Conservation (phyloP, 1,140 invertebrate species). For the Tetraneura akinire region DNA sequence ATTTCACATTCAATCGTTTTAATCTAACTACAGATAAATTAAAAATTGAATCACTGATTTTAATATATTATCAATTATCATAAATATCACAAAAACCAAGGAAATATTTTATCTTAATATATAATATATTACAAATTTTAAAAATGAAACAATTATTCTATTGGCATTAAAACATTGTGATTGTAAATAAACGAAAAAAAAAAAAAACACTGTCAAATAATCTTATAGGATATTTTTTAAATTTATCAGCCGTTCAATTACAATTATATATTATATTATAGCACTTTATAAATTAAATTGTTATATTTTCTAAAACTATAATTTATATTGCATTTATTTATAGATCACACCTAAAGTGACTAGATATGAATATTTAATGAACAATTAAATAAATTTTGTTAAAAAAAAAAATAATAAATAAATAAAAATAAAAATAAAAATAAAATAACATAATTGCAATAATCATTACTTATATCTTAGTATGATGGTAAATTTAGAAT, state of each 20-base stretch:
- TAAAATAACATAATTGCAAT: constrained; percentile 27
- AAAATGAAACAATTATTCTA: not conserved
- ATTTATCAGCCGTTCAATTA: constrained; percentile 40
- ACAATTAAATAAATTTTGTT: constrained; percentile 29
- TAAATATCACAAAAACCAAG: constrained; percentile 34
- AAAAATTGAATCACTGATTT: constrained; percentile 31
- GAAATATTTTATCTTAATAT: constrained; percentile 9
- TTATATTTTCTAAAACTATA: constrained; percentile 14
- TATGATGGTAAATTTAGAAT: constrained; percentile 26
- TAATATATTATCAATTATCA: constrained; percentile 6
- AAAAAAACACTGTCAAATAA: constrained; percentile 20
- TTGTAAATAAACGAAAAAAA: constrained; percentile 7
- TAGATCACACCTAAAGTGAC: constrained; percentile 41
- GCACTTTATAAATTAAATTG: constrained; percentile 22
- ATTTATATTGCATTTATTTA: constrained; percentile 27
- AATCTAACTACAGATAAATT: constrained; percentile 39
- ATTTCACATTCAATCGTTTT: not conserved
- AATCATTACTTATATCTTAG: constrained; percentile 22
- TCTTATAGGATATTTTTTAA: constrained; percentile 23
- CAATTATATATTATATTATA: constrained; percentile 40
- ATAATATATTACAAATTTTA: not conserved
- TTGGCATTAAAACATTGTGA: constrained; percentile 9
- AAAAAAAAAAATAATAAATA: not conserved
- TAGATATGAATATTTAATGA: constrained; percentile 44
- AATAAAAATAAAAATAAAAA: constrained; percentile 7